A percentile compares a stretch with the other conserved stretches of the same genome.
Evolutionary conservation across 2,113 vertebrate species (phyloP).

Genomic region (Mionectes macconnelli): DNA sequence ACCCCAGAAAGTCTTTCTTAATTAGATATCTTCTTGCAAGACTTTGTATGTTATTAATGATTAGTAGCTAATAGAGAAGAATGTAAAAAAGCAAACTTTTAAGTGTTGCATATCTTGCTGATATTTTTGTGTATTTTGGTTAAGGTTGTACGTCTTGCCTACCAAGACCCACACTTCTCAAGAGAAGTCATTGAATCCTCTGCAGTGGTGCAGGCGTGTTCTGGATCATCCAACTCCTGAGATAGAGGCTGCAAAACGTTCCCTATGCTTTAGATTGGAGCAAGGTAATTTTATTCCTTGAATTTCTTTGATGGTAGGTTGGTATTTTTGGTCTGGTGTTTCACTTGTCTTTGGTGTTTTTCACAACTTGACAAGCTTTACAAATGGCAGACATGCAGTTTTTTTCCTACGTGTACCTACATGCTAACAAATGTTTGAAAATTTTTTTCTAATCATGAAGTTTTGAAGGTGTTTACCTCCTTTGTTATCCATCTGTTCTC

Average conservation of each 20-base stretch:
- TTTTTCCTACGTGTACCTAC: background rate
- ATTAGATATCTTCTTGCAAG: background rate
- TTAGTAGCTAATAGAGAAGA: background rate
- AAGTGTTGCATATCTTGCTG: background rate
- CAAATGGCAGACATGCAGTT: background rate
- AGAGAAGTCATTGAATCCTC: constrained; percentile 79
- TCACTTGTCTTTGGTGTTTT: fast-evolving
- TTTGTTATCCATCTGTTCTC: background rate
- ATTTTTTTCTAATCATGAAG: background rate
- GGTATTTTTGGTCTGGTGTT: background rate
- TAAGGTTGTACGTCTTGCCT: constrained; percentile 89
- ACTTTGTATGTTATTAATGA: background rate
- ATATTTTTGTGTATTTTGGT: constrained; percentile 58
- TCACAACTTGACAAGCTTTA: background rate
- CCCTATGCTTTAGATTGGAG: constrained; percentile 90
- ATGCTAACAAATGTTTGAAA: background rate
- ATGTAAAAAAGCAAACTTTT: background rate
- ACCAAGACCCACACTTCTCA: constrained; percentile 74
- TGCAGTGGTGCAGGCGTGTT: constrained; percentile 93
- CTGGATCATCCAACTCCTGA: constrained; percentile 93
- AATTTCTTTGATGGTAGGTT: background rate
- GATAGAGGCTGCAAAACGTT: constrained; percentile 90
- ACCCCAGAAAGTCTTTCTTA: background rate
- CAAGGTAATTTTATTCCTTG: constrained; percentile 82
- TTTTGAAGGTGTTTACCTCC: background rate